Conservation (phyloP, 2,797 vertebrate species). For the Acanthurus tractus region DNA sequence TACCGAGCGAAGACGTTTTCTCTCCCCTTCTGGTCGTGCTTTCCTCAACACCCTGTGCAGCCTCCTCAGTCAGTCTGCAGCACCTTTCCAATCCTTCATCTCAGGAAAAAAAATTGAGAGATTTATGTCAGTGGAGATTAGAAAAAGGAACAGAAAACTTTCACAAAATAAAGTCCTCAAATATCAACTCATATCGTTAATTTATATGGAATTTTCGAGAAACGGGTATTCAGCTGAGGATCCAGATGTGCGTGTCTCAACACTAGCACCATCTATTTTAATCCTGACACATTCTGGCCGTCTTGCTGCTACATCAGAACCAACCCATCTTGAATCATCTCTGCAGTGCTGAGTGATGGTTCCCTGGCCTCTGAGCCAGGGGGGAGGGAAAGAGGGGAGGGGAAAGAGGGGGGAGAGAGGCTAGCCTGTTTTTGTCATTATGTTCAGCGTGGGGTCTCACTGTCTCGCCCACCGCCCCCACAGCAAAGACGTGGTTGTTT, state of each 20-base stretch:
- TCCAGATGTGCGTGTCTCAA: conserved; percentile 63
- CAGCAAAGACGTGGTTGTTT: conserved; percentile 31
- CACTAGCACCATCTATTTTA: conserved; percentile 49
- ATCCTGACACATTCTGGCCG: conserved; percentile 55
- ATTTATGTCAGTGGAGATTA: neutral
- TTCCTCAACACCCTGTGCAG: conserved; percentile 55
- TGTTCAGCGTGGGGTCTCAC: conserved; percentile 39
- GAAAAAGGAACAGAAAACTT: conserved; percentile 8
- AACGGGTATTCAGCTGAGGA: conserved; percentile 50
- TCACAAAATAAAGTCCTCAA: conserved; percentile 15
- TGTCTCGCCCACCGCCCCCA: conserved; percentile 37
- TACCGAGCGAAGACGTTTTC: conserved; percentile 77
- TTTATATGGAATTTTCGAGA: conserved; percentile 46
- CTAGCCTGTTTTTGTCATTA: conserved; percentile 77
- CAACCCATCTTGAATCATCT: conserved; percentile 61
- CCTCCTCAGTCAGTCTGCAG: conserved; percentile 43
- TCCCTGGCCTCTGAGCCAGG: conserved; percentile 49
- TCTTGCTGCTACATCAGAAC: conserved; percentile 50
- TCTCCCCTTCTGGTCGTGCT: conserved; percentile 52
- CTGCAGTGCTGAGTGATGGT: conserved; percentile 68
- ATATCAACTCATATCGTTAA: conserved; percentile 22
- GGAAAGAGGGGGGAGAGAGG: conserved; percentile 19
- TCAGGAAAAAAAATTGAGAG: neutral
- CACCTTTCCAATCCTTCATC: conserved; percentile 33
- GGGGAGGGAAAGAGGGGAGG: conserved; percentile 13